Base-by-base conservation (phyloP, 2,113 vertebrate species). In the Parotia lawesii region DNA sequence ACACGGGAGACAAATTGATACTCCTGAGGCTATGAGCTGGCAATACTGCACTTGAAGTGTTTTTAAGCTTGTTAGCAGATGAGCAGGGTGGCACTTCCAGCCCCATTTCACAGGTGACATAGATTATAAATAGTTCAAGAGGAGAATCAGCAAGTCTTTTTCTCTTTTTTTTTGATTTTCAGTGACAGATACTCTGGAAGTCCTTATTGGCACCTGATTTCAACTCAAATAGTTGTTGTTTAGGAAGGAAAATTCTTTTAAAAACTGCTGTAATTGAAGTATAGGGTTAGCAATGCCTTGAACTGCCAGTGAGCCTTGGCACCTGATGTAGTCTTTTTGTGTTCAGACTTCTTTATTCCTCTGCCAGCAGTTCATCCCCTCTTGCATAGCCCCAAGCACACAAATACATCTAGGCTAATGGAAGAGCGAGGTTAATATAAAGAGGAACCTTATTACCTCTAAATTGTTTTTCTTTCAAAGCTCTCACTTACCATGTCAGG, bases 351-450 rank as follows among this genome's bases (percentile, higher is more conserved):
- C 64, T 83, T 76, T 90, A 56, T 65, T 94, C 40, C 27, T 90
- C 83, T 86, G 28, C 64, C 78, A 92, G 88, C 35, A 50, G 69
- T 69, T 93, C 76, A 45, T 71, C 57, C 47, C 53, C 23, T 80
- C 42, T 73, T 95, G 51, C 83, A 86, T 33, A 82, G 87, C 85
- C 72, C 37, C 53, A 80, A 60, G 95, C 67, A 56, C 76, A 67
- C 38, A 92, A 90, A 85, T 93, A 27, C 33, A 72, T 93, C 76
- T 71, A 67, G 69, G 40, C 57, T 96, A 94, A 94, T 76, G 84
- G 56, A 75, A 87, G 24, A 54, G 33, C 62, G 81, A 95, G 75
- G 53, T 89, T 91, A 76, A 76, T 87, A 87, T 54, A 51, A 82
- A 87, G 38, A 90, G 61, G 77, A 93, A 72, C 50, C 65, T 96